Percentiles rank a stretch among this genome's conserved stretches.
Conservation (phyloP, 2,113 vertebrate species). For the Myotis yumanensis region DNA sequence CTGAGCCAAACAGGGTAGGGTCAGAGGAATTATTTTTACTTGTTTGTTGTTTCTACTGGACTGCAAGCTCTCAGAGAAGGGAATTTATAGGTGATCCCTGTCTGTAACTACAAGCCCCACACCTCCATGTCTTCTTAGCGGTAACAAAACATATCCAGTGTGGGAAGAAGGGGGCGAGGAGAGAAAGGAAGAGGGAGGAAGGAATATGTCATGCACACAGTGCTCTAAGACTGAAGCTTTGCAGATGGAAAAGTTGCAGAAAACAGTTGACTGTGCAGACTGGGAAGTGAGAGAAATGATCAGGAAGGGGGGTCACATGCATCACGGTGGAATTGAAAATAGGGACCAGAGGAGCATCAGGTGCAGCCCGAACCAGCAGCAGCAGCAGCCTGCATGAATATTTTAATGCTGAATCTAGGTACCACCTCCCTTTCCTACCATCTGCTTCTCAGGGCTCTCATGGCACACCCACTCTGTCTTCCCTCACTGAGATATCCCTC, state of each 20-base stretch:
- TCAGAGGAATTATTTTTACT: too few species aligned
- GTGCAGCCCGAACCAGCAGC: accelerated
- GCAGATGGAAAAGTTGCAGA: neutral
- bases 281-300: neutral
- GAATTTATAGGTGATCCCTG: neutral
- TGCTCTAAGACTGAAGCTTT: neutral
- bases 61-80: neutral
- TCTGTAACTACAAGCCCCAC: neutral
- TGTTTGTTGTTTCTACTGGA: neutral
- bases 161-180: neutral
- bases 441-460: accelerated
- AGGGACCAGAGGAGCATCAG: accelerated
- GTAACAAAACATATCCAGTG: neutral
- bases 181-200: neutral
- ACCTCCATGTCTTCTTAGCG: neutral
- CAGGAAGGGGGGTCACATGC: neutral
- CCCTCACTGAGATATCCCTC: too few species aligned
- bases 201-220: accelerated
- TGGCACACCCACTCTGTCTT: accelerated
- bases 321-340: accelerated
- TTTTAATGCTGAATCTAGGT: accelerated
- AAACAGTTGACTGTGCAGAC: accelerated
- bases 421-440: too few species aligned
- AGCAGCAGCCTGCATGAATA: accelerated
- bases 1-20: too few species aligned